These are phyloP conservation scores for Neosilurus hyrtlii DNA, from an alignment of 2,797 vertebrate species.

Conservation along the genomic window DNA sequence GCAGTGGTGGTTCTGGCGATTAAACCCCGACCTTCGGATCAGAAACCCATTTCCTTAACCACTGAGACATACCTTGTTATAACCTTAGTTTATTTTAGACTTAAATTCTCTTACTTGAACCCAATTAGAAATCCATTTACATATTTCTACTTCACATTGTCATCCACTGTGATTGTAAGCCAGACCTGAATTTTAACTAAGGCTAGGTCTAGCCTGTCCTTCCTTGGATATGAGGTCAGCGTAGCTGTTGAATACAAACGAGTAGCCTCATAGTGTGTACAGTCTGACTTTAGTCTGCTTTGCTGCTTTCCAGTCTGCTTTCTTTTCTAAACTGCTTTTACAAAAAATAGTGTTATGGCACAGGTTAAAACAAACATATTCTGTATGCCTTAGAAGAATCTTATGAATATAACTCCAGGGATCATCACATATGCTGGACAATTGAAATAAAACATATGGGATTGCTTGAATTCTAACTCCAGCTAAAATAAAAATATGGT, in stretches of 20 bases:
- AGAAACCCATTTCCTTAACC: too few relatives aligned
- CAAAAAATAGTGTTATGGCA: not conserved
- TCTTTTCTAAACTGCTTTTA: not conserved
- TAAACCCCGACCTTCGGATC: too few relatives aligned
- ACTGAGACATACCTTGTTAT: not conserved
- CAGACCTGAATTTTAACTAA: not conserved
- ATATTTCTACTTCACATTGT: not conserved
- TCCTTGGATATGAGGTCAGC: not conserved
- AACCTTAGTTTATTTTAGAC: not conserved
- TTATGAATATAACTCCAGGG: not conserved
- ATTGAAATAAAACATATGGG: not conserved
- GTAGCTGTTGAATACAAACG: not conserved
- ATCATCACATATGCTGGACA: not conserved
- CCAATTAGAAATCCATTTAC: not conserved
- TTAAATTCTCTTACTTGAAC: not conserved
- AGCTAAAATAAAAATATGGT: not conserved
- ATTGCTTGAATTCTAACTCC: not conserved
- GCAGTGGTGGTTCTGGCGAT: too few relatives aligned
- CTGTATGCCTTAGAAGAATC: not conserved
- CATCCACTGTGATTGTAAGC: not conserved
- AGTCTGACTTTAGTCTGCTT: not conserved
- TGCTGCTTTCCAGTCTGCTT: not conserved
- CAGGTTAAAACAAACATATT: not conserved
- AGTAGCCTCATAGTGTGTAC: not conserved
- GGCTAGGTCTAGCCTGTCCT: not conserved